phyloP scores from a whole-genome alignment of 2,888 invertebrate genomes.

The Hemaris fuciformis region DNA sequence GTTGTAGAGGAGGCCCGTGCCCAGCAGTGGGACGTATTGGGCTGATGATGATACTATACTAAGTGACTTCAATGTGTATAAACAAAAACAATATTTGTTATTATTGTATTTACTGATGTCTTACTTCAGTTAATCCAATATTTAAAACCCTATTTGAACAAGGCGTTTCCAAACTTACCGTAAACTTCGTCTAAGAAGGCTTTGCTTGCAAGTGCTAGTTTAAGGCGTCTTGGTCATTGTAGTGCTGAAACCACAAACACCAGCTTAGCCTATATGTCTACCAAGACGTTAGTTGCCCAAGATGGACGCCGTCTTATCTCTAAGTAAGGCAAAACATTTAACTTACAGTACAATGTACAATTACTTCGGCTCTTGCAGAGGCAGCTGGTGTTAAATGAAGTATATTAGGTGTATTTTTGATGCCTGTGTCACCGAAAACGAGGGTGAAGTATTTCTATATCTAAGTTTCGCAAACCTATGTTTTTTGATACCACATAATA shows the following conservation, averaged over 20 bases:
- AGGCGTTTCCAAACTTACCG: neutral
- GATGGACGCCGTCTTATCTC: neutral
- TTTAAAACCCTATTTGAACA: too few species aligned
- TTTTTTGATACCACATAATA: too few species aligned
- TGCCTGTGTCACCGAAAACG: too few species aligned
- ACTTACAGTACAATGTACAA: neutral
- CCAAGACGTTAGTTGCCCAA: neutral
- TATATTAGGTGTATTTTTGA: neutral
- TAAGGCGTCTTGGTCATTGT: neutral
- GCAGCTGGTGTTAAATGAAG: neutral
- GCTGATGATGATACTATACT: too few species aligned
- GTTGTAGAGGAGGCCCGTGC: too few species aligned
- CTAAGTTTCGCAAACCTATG: too few species aligned
- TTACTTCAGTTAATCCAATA: too few species aligned
- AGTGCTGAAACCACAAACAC: neutral
- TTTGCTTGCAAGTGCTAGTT: neutral
- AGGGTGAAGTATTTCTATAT: too few species aligned
- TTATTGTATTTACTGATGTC: too few species aligned
- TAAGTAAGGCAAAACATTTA: neutral
- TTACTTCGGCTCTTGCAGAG: neutral
- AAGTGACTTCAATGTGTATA: too few species aligned
- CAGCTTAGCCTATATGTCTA: neutral
- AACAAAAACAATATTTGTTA: too few species aligned
- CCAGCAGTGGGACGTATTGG: too few species aligned
- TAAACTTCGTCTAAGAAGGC: neutral